Evolutionary conservation across 2,797 vertebrate species (phyloP).

Genomic region (Agapornis canus): DNA sequence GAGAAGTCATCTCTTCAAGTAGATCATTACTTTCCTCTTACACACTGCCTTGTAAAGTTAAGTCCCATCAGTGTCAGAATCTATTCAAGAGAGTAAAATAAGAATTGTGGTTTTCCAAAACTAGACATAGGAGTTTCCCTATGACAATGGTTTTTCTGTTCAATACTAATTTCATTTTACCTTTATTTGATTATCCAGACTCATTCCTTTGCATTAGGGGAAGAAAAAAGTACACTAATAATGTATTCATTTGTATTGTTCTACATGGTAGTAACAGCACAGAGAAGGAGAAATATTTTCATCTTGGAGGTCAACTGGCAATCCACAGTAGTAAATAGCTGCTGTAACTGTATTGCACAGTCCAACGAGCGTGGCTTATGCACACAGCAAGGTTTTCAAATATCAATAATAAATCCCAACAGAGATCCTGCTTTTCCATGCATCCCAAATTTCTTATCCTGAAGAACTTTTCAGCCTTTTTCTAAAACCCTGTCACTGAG

Average conservation of each 20-base stretch:
- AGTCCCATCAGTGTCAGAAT: neutral
- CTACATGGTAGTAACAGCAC: neutral
- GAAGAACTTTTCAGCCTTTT: neutral
- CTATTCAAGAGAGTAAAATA: neutral
- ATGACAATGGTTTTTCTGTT: neutral
- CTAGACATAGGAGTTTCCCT: neutral
- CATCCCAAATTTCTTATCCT: neutral
- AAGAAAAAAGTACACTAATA: neutral
- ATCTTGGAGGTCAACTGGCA: neutral
- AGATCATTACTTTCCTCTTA: neutral
- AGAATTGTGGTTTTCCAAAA: neutral
- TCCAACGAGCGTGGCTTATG: neutral
- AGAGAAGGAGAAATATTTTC: neutral
- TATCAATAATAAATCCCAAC: neutral
- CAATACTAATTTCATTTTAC: neutral
- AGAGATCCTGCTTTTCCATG: neutral
- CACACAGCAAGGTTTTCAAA: neutral
- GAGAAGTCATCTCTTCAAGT: neutral
- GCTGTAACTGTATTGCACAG: neutral
- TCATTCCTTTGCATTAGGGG: neutral
- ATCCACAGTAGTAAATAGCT: neutral
- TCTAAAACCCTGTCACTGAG: neutral
- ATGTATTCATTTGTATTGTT: neutral
- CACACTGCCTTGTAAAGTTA: neutral
- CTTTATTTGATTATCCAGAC: neutral